phyloP scores from a whole-genome alignment of 2,888 invertebrate species.

The Desoria tigrina region DNA sequence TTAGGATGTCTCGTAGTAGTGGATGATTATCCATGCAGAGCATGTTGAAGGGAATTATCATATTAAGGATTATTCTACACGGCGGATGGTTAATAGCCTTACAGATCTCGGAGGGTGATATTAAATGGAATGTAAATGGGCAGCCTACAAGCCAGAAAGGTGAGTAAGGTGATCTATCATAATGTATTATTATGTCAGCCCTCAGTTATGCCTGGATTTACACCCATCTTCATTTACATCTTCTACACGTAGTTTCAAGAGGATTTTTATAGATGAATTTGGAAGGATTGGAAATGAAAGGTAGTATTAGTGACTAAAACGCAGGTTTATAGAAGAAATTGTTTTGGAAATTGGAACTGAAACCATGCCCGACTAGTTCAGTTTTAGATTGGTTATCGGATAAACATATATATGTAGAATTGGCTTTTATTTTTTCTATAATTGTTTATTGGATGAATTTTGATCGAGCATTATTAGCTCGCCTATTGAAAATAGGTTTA shows the following conservation, averaged over 20 bases:
- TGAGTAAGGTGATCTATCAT: conserved; percentile 24
- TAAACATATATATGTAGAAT: no score
- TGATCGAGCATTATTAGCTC: no score
- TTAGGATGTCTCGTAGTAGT: background rate
- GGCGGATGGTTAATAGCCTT: background rate
- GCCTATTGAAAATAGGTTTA: no score
- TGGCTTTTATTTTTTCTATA: no score
- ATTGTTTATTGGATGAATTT: no score
- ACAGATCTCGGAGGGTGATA: background rate
- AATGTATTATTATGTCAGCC: conserved; percentile 27
- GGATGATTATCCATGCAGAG: background rate
- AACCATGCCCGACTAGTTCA: no score
- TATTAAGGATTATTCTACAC: background rate
- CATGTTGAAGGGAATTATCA: conserved; percentile 3
- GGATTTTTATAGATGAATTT: no score
- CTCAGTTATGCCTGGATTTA: conserved; percentile 7
- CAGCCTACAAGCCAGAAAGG: conserved; percentile 1
- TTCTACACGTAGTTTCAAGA: background rate
- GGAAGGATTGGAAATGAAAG: no score
- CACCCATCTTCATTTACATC: conserved; percentile 10
- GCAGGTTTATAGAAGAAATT: no score
- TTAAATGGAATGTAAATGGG: background rate
- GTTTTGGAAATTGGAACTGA: no score
- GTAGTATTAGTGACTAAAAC: no score
- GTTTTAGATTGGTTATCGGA: no score